Evolutionary conservation across 2,797 vertebrate species (phyloP).

Genomic region (Myripristis murdjan): DNA sequence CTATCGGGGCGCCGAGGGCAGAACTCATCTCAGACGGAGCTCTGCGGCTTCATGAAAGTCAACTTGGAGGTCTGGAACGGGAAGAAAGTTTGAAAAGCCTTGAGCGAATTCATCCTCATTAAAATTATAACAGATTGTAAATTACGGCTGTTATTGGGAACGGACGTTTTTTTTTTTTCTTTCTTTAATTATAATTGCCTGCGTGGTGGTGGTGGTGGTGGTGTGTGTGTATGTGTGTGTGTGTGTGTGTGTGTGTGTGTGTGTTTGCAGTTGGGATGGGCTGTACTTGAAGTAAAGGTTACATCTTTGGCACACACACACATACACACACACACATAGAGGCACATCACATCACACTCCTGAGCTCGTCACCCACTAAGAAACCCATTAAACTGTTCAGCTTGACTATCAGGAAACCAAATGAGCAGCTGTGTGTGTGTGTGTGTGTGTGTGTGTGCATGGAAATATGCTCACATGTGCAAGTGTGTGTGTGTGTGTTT

Average conservation of each 20-base stretch:
- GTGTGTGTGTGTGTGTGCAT: too few species aligned
- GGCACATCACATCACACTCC: neutral
- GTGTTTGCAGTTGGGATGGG: neutral
- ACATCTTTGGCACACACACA: neutral
- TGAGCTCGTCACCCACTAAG: neutral
- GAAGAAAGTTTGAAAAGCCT: too few species aligned
- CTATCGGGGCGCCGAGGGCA: too few species aligned
- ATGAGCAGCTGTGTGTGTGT: slow-evolving; percentile 10
- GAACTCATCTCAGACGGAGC: too few species aligned
- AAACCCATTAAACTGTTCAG: slow-evolving; percentile 8
- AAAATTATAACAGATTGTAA: slow-evolving; percentile 24
- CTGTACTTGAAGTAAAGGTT: neutral
- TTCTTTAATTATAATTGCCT: slow-evolving; percentile 8
- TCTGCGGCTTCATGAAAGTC: too few species aligned
- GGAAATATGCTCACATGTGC: too few species aligned
- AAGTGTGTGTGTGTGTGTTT: slow-evolving; percentile 3
- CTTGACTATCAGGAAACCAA: neutral
- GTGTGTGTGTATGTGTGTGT: too few species aligned
- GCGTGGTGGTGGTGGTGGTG: too few species aligned
- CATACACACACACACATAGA: neutral
- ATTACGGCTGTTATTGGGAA: slow-evolving; percentile 1
- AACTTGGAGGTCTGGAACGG: too few species aligned
- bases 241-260: too few species aligned
- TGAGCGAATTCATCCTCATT: too few species aligned
- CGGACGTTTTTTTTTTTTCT: neutral